Percentiles rank a stretch among this genome's conserved stretches.
Conservation (phyloP, 2,888 invertebrate species). For the Oligia latruncula region DNA sequence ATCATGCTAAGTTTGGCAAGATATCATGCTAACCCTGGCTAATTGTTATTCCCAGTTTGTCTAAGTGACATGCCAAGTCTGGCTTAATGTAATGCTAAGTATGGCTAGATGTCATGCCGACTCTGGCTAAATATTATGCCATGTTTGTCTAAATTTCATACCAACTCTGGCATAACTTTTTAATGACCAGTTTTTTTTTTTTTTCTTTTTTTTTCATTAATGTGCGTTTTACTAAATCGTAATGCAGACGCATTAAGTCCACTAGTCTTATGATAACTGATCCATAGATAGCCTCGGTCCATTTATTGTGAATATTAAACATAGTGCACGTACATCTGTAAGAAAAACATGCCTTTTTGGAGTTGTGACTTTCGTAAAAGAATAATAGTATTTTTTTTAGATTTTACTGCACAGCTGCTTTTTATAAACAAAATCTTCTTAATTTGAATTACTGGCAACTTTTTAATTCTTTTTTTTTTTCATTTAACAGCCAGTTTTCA, state of each 20-base stretch:
- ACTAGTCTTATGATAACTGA: constrained; percentile 84
- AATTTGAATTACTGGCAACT: neutral
- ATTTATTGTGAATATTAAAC: constrained; percentile 65
- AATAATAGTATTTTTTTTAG: constrained; percentile 11
- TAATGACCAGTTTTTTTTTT: neutral
- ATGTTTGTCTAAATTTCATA: neutral
- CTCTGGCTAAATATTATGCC: neutral
- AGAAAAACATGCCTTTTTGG: constrained; percentile 17
- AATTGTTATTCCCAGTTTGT: neutral
- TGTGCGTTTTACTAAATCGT: constrained; percentile 59
- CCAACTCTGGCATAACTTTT: neutral
- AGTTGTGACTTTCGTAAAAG: constrained; percentile 29
- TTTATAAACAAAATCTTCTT: neutral
- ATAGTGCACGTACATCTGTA: constrained; percentile 50
- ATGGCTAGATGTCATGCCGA: neutral
- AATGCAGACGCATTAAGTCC: constrained; percentile 76
- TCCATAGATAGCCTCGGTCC: constrained; percentile 57
- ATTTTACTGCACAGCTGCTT: constrained; percentile 8
- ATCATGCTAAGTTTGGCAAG: neutral
- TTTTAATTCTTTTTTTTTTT: neutral
- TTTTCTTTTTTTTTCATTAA: constrained; percentile 11
- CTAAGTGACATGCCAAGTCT: neutral
- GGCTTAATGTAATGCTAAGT: neutral
- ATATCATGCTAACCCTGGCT: neutral
- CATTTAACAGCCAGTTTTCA: neutral